A percentile compares a stretch with the other conserved stretches of the same genome.
phyloP scores from a whole-genome alignment of 2,888 invertebrate species.

The Rhogogaster chlorosoma region DNA sequence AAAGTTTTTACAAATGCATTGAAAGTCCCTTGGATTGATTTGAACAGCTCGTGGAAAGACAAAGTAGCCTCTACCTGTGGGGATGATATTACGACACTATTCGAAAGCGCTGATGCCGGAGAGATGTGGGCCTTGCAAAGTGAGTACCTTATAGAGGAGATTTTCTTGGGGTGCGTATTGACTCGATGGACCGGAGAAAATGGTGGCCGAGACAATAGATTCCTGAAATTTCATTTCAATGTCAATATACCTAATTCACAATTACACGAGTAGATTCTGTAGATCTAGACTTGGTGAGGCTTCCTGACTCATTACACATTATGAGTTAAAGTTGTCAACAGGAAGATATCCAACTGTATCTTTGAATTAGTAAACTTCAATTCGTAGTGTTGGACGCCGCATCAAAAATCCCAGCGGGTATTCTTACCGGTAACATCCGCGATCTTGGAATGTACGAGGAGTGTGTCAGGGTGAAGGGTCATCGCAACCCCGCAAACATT shows the following conservation, averaged over 20 bases:
- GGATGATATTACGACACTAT: not conserved
- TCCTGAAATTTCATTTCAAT: too few species aligned
- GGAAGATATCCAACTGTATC: too few species aligned
- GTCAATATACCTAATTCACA: too few species aligned
- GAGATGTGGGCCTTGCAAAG: constrained; percentile 16
- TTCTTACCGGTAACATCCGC: constrained; percentile 77
- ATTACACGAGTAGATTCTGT: too few species aligned
- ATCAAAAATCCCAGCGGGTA: constrained; percentile 78
- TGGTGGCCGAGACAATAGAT: too few species aligned
- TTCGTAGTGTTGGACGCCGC: constrained; percentile 79
- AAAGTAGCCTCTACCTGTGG: not conserved
- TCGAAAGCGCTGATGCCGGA: not conserved
- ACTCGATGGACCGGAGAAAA: too few species aligned
- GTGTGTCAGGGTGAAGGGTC: constrained; percentile 69
- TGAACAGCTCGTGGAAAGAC: not conserved
- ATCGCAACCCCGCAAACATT: constrained; percentile 66
- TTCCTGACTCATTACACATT: too few species aligned
- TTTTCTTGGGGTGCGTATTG: too few species aligned
- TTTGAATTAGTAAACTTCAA: not conserved
- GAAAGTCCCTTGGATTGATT: not conserved
- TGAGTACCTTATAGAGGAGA: not conserved
- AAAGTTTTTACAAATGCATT: not conserved
- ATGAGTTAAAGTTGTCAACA: too few species aligned
- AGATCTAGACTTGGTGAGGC: too few species aligned
- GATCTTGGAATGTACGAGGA: constrained; percentile 78